Evolutionary conservation across 2,113 vertebrate genomes (phyloP).

Genomic region (Lophius piscatorius): DNA sequence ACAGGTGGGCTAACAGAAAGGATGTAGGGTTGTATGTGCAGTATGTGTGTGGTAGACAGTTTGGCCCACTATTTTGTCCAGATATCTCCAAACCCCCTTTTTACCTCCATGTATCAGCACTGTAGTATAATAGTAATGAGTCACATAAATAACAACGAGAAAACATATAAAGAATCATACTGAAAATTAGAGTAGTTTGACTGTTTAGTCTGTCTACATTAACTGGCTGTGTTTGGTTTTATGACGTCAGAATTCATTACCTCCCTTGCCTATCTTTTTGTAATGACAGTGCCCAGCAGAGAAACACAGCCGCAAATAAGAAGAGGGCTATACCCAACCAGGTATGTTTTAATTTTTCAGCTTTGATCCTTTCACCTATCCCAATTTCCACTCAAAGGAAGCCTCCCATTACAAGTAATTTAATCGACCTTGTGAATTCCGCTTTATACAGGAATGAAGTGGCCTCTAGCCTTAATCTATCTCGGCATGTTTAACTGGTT

Average conservation of each 20-base stretch:
- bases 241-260: not conserved
- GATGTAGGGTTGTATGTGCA: constrained; percentile 40
- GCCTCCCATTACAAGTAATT: constrained; percentile 32
- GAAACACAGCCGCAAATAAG: constrained; percentile 90
- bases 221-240: not conserved
- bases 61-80: constrained; percentile 23
- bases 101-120: constrained; percentile 8
- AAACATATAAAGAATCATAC: too few species aligned
- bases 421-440: constrained; percentile 45
- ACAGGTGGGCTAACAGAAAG: constrained; percentile 78
- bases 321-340: constrained; percentile 94
- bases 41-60: constrained; percentile 25
- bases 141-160: too few species aligned
- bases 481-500: constrained; percentile 13
- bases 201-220: not conserved
- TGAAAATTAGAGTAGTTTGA: too few species aligned
- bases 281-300: constrained; percentile 89
- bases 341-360: constrained; percentile 77
- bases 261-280: constrained; percentile 13
- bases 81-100: not conserved
- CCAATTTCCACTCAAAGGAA: constrained; percentile 38
- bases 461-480: constrained; percentile 31
- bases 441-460: constrained; percentile 19
- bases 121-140: not conserved
- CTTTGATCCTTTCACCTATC: constrained; percentile 35